Conservation (phyloP, 2,113 vertebrate species). For the Coturnix japonica region DNA sequence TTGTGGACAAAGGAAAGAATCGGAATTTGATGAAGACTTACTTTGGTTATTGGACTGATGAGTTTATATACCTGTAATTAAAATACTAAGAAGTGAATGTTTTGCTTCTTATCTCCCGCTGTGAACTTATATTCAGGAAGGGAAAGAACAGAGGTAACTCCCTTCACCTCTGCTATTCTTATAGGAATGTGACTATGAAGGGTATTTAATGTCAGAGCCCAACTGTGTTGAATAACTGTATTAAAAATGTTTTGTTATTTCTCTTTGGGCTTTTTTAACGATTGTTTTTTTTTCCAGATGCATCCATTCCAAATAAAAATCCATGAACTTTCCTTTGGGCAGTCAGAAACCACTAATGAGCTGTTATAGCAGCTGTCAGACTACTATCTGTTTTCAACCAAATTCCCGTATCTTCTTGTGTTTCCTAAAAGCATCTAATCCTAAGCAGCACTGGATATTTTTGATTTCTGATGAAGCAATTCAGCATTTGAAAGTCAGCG, state of each 20-base stretch:
- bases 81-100: background rate
- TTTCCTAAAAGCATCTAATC: background rate
- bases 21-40: background rate
- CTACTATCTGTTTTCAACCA: slow-evolving; percentile 24
- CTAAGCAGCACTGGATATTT: background rate
- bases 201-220: background rate
- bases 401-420: background rate
- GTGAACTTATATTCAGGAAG: background rate
- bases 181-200: background rate
- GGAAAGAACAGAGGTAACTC: background rate
- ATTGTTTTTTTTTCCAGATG: slow-evolving; percentile 7
- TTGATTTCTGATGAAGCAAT: background rate
- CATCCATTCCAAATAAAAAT: background rate
- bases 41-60: background rate
- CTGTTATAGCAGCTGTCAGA: background rate
- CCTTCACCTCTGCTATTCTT: background rate
- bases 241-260: background rate
- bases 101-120: background rate
- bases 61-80: background rate
- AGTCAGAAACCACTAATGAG: slow-evolving; percentile 20
- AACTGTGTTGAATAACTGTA: background rate
- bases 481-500: background rate
- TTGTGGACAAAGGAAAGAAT: background rate
- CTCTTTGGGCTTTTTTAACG: background rate
- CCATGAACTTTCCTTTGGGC: slow-evolving; percentile 1